Percentiles rank a stretch among this genome's conserved stretches.
Evolutionary conservation across 2,888 invertebrate genomes (phyloP).

Genomic region (Drosophila borealis): DNA sequence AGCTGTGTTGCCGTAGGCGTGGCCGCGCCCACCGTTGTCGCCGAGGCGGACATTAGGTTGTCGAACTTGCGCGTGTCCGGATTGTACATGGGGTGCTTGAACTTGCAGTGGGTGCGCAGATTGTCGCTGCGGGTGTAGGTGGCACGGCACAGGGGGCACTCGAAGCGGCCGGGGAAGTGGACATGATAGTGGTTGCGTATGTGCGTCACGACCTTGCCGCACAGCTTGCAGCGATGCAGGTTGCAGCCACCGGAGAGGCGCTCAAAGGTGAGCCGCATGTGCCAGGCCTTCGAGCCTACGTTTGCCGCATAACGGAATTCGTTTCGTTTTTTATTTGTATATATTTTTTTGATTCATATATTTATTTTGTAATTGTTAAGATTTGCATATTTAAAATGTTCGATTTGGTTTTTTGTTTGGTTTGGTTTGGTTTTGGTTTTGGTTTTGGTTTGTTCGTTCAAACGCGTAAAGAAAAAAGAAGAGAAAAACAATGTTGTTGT

Average conservation of each 20-base stretch:
- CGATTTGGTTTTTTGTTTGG: constrained; percentile 50
- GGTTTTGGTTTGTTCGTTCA: constrained; percentile 69
- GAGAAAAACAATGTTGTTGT: constrained; percentile 85
- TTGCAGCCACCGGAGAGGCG: constrained; percentile 96
- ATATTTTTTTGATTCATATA: constrained; percentile 13
- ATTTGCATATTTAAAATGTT: constrained; percentile 29
- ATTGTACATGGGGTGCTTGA: constrained; percentile 95
- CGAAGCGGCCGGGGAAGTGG: constrained; percentile 96
- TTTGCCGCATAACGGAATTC: constrained; percentile 14
- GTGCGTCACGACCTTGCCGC: constrained; percentile 97
- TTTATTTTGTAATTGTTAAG: constrained; percentile 37
- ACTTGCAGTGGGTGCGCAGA: constrained; percentile 96
- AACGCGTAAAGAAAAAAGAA: constrained; percentile 84
- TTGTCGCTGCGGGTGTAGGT: constrained; percentile 97
- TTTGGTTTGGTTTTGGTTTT: constrained; percentile 49
- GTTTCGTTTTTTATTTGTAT: constrained; percentile 18
- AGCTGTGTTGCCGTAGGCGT: constrained; percentile 86
- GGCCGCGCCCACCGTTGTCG: constrained; percentile 84
- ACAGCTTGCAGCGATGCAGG: constrained; percentile 97
- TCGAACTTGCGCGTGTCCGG: constrained; percentile 95
- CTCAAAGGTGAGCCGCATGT: constrained; percentile 97
- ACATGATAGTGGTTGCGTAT: constrained; percentile 97
- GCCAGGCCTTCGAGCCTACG: constrained; percentile 95
- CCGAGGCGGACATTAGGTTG: constrained; percentile 87
- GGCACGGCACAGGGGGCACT: constrained; percentile 95